Evolutionary conservation across 2,797 vertebrate species (phyloP).

Genomic region (Pempheris klunzingeri): DNA sequence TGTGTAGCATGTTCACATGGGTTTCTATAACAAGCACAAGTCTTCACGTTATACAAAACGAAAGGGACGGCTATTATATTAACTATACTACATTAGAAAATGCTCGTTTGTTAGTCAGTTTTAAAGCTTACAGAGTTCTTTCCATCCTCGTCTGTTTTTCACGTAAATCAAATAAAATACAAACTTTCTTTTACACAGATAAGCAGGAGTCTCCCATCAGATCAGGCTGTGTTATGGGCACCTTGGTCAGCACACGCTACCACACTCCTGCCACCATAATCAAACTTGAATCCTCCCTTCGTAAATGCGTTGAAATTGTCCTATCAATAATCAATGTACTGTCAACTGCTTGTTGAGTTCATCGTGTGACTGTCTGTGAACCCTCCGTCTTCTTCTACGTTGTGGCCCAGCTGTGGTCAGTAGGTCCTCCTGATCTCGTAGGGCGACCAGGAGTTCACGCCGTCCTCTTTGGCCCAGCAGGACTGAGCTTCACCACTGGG

Average conservation of each 20-base stretch:
- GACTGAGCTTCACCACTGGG: slow-evolving; percentile 71
- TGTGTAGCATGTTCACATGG: neutral
- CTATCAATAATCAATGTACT: neutral
- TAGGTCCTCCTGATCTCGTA: slow-evolving; percentile 91
- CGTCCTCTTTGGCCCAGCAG: slow-evolving; percentile 91
- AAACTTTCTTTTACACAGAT: neutral
- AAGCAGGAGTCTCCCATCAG: neutral
- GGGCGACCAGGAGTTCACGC: slow-evolving; percentile 85
- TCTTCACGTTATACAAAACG: neutral
- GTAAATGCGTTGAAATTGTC: slow-evolving; percentile 18
- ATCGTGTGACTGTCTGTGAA: slow-evolving; percentile 12
- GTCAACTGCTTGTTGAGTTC: slow-evolving; percentile 18
- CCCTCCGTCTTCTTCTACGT: neutral
- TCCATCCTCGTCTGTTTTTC: neutral
- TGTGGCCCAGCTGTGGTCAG: no score
- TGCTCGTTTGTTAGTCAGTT: neutral
- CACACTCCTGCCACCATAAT: neutral
- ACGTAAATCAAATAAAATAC: slow-evolving; percentile 22
- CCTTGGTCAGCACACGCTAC: neutral
- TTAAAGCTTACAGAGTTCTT: neutral
- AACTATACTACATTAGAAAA: neutral
- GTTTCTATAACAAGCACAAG: neutral
- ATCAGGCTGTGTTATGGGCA: neutral
- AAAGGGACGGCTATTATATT: fast-evolving
- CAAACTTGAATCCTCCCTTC: neutral